These are phyloP conservation scores for Drosophila mojavensis DNA, from an alignment of 1,140 invertebrate species.

Conservation along the genomic window DNA sequence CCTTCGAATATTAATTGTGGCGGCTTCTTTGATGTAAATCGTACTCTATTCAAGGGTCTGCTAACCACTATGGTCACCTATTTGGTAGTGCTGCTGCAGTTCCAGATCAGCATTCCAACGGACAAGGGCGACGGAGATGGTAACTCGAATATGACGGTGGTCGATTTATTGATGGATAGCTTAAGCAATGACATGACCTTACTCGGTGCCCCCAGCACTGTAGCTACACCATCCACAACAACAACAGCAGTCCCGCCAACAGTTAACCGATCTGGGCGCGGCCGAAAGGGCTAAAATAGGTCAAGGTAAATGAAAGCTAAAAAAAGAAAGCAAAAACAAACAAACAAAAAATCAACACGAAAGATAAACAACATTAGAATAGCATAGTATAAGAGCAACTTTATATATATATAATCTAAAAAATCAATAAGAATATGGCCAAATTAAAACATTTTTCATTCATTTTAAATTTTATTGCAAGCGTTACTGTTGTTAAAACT, in stretches of 20 bases:
- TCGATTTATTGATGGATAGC: slow-evolving; percentile 65
- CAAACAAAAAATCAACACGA: neutral
- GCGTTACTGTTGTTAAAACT: neutral
- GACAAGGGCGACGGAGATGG: slow-evolving; percentile 55
- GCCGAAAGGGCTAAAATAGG: slow-evolving; percentile 49
- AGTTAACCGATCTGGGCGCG: slow-evolving; percentile 33
- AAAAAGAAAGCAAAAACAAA: slow-evolving; percentile 12
- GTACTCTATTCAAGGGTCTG: slow-evolving; percentile 88
- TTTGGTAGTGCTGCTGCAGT: slow-evolving; percentile 88
- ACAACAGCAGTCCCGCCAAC: slow-evolving; percentile 16
- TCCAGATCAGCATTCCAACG: slow-evolving; percentile 88
- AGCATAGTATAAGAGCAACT: slow-evolving; percentile 22
- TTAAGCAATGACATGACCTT: slow-evolving; percentile 67
- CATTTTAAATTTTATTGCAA: neutral
- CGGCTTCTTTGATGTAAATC: slow-evolving; percentile 88
- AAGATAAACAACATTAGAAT: slow-evolving; percentile 23
- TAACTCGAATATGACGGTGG: slow-evolving; percentile 56
- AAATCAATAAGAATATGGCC: neutral
- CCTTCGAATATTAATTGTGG: slow-evolving; percentile 88
- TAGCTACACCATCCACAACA: slow-evolving; percentile 24
- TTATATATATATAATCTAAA: neutral
- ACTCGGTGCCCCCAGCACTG: slow-evolving; percentile 32
- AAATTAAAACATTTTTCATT: slow-evolving; percentile 1
- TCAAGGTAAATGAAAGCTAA: slow-evolving; percentile 22
- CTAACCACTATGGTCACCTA: slow-evolving; percentile 89